A percentile compares a stretch with the other conserved stretches of the same genome.
Conservation (phyloP, 1,140 invertebrate species). For the Atopsyche davidsoni region DNA sequence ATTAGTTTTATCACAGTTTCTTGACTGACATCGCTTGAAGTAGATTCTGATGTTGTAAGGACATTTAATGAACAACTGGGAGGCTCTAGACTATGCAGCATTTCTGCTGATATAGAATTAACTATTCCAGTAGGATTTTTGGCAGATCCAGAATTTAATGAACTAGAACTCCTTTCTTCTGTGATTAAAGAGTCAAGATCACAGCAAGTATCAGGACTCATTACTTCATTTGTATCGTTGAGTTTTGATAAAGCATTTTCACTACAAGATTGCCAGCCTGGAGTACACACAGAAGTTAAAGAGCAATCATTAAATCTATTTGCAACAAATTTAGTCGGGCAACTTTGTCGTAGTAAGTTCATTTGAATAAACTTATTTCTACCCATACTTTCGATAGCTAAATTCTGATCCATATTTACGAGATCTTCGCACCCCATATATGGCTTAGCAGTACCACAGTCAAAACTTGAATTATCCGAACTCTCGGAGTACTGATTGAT, state of each 20-base stretch:
- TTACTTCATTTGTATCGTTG: neutral
- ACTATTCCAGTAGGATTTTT: too few species aligned
- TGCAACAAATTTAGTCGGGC: constrained; percentile 50
- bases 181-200: too few species aligned
- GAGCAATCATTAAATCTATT: constrained; percentile 50
- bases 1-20: constrained; percentile 37
- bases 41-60: constrained; percentile 30
- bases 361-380: constrained; percentile 26
- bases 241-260: constrained; percentile 31
- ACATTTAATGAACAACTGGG: constrained; percentile 26
- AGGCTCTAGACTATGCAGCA: constrained; percentile 40
- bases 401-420: constrained; percentile 53
- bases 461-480: constrained; percentile 55
- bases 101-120: too few species aligned
- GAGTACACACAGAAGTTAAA: constrained; percentile 50
- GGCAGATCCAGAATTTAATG: too few species aligned
- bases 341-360: constrained; percentile 34
- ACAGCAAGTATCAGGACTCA: neutral
- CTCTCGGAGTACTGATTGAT: constrained; percentile 49
- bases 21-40: constrained; percentile 33
- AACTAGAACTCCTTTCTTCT: too few species aligned
- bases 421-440: constrained; percentile 61
- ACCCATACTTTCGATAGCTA: constrained; percentile 39
- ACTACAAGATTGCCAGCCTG: constrained; percentile 42
- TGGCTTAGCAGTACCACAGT: constrained; percentile 41